phyloP scores from a whole-genome alignment of 2,113 vertebrate species.

The Scalopus aquaticus region DNA sequence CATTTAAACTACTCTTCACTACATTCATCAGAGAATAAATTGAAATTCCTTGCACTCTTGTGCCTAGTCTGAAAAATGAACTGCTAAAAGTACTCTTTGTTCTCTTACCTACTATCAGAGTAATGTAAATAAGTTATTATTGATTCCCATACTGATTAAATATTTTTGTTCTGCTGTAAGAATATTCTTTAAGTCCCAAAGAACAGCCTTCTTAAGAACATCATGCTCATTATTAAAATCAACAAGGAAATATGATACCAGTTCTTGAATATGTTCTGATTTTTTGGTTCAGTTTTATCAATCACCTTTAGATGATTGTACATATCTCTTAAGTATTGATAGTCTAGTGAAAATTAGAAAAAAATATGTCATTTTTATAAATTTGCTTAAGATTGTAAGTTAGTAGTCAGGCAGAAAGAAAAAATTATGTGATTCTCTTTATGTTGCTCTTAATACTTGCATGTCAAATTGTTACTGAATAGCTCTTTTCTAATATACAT shows the following conservation, averaged over 20 bases:
- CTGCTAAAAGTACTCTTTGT: not conserved
- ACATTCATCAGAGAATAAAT: not conserved
- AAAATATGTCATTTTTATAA: conserved; percentile 17
- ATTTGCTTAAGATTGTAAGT: not conserved
- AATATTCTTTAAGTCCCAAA: conserved; percentile 30
- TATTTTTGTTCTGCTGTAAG: not conserved
- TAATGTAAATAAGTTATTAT: conserved; percentile 5
- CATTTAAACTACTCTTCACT: conserved; percentile 19
- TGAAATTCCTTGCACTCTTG: not conserved
- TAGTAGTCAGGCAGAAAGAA: not conserved
- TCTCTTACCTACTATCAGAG: not conserved
- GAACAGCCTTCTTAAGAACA: conserved; percentile 39
- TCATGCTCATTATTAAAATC: conserved; percentile 25
- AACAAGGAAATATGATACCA: not conserved
- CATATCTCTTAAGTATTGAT: conserved; percentile 16
- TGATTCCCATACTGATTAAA: conserved; percentile 1
- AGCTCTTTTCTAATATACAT: conserved; percentile 36
- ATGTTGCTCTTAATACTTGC: not conserved
- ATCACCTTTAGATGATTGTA: not conserved
- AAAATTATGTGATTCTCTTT: not conserved
- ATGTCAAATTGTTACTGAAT: not conserved
- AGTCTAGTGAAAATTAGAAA: conserved; percentile 35
- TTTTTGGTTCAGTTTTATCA: conserved; percentile 32
- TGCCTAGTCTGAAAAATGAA: not conserved
- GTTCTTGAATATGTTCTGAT: conserved; percentile 8